Base-by-base conservation (phyloP, 1,140 invertebrate species). In the Elysia chlorotica region DNA sequence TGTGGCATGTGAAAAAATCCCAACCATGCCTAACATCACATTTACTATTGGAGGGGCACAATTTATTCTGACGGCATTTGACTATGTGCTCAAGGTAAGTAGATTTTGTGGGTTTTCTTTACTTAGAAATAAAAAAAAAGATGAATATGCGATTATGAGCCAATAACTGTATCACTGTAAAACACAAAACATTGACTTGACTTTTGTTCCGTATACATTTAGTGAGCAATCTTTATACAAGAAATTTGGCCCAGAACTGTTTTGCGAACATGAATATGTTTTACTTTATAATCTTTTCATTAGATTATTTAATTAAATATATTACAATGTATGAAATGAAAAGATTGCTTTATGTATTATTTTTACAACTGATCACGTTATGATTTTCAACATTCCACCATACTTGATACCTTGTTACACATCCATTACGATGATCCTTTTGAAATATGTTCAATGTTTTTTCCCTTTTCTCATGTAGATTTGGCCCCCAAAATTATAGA, bases 81-180 rank as follows among this genome's bases (percentile, higher is more conserved):
- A 99, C 84, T 99, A 99, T 83, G 89, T 97, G 76, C 88, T 99
- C 1, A 90, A 91, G 85, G 94, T 97, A 92, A 93, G 83, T 74
- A n/a, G n/a, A 14, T 48, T 10, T 33, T 36, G 33, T 48, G 10
- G n/a, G n/a, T 48, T 48, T 48, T 10, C n/a, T 14, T 14, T 48
- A 48, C n/a, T 14, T n/a, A 10, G n/a, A 14, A 48, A 14, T 14
- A 14, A n/a, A n/a, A 48, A 10, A 48, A n/a, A 10, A 14, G 10
- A 14, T n/a, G 10, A 14, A 14, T 14, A n/a, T 48, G n/a, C 10
- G n/a, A n/a, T 14, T n/a, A 14, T 48, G 10, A n/a, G 10, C 41
- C n/a, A 14, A 48, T 48, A 48, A 48, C n/a, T 10, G 10, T 14
- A 14, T 48, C n/a, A 48, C n/a, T 48, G 10, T n/a, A 14, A 48